These are phyloP conservation scores for Malthinus seriepunctatus DNA, from an alignment of 2,888 invertebrate genomes.

Conservation along the genomic window DNA sequence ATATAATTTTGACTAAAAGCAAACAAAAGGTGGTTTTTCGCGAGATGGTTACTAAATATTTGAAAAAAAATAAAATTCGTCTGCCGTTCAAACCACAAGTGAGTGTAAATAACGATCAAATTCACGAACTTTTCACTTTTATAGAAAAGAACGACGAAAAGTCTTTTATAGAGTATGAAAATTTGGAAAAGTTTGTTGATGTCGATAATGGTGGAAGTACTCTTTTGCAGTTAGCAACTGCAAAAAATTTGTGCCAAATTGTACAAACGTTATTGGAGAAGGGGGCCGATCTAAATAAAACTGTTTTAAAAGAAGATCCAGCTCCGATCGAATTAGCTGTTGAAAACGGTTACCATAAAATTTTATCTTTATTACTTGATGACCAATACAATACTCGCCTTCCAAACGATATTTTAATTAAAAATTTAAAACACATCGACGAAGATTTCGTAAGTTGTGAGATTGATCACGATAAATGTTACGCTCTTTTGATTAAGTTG, in stretches of 20 bases:
- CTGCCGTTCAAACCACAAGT: conserved; percentile 25
- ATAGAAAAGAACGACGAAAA: conserved; percentile 38
- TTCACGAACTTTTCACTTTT: conserved; percentile 19
- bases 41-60: conserved; percentile 55
- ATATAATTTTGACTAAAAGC: conserved; percentile 59
- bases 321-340: conserved; percentile 67
- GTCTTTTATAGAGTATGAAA: conserved; percentile 35
- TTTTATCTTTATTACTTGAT: conserved; percentile 59
- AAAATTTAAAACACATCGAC: conserved; percentile 49
- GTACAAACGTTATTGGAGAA: conserved; percentile 58
- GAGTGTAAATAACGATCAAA: conserved; percentile 15
- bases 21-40: conserved; percentile 59
- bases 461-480: conserved; percentile 63
- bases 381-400: conserved; percentile 49
- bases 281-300: conserved; percentile 59
- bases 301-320: conserved; percentile 56
- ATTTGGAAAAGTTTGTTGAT: conserved; percentile 41
- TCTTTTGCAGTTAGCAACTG: conserved; percentile 52
- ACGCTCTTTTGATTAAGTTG: conserved; percentile 63
- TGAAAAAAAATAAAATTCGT: conserved; percentile 51
- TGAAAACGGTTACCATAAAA: conserved; percentile 60
- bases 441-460: conserved; percentile 55
- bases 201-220: conserved; percentile 48
- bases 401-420: conserved; percentile 34
- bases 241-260: conserved; percentile 58